Evolutionary conservation across 1,140 invertebrate species (phyloP).

Genomic region (Drosophila murphyi): DNA sequence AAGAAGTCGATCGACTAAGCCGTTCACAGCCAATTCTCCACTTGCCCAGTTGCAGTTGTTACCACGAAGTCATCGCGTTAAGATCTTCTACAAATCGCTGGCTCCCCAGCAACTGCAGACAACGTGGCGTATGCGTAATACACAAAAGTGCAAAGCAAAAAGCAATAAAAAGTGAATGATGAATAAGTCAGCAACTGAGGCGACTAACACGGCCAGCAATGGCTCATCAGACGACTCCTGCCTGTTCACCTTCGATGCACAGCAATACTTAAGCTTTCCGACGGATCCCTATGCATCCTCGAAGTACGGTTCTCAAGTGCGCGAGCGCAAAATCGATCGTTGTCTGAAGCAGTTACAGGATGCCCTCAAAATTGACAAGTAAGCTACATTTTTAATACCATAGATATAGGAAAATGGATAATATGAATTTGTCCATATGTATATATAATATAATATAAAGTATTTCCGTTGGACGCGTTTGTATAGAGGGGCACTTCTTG

Average conservation of each 20-base stretch:
- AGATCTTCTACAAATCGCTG: slow-evolving; percentile 39
- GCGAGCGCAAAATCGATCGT: slow-evolving; percentile 76
- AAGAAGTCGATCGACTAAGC: slow-evolving; percentile 39
- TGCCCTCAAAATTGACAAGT: slow-evolving; percentile 58
- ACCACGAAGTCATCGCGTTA: slow-evolving; percentile 48
- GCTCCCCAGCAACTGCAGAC: background rate
- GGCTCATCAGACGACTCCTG: background rate
- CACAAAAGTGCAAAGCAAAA: slow-evolving; percentile 1
- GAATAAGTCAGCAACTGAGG: slow-evolving; percentile 17
- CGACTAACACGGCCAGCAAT: background rate
- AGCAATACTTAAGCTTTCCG: slow-evolving; percentile 61
- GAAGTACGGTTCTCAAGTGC: slow-evolving; percentile 77
- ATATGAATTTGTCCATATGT: no score
- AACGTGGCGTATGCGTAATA: slow-evolving; percentile 55
- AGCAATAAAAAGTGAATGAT: slow-evolving; percentile 13
- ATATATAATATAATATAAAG: no score
- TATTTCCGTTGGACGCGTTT: no score
- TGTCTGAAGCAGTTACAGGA: slow-evolving; percentile 74
- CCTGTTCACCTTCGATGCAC: slow-evolving; percentile 59
- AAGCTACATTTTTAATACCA: slow-evolving; percentile 20
- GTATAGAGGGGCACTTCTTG: no score
- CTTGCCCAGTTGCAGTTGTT: slow-evolving; percentile 48
- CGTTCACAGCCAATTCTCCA: slow-evolving; percentile 23
- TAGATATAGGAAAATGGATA: background rate
- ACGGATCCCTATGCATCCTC: slow-evolving; percentile 57